Evolutionary conservation across 2,888 invertebrate species (phyloP).

Genomic region (Hirtodrosophila confusa): DNA sequence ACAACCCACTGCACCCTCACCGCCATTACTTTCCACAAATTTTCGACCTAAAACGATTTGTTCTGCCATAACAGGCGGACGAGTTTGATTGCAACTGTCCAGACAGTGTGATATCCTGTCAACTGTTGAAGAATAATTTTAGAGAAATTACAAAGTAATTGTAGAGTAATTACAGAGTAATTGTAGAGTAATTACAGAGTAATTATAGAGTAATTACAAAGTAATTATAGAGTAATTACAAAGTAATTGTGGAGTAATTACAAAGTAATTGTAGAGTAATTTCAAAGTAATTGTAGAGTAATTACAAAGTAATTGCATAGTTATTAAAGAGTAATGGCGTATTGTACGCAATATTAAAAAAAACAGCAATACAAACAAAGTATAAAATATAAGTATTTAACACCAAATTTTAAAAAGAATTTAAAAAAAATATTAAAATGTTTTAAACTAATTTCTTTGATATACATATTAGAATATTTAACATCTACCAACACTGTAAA

Average conservation of each 20-base stretch:
- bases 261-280: too few relatives aligned
- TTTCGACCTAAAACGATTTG: conserved; percentile 31
- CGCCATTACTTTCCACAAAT: conserved; percentile 19
- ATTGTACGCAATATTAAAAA: too few relatives aligned
- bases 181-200: not conserved
- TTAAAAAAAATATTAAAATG: too few relatives aligned
- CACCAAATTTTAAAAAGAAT: not conserved
- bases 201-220: not conserved
- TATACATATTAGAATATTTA: too few relatives aligned
- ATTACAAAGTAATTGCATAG: not conserved
- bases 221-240: not conserved
- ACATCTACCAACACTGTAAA: too few relatives aligned
- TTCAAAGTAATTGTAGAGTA: not conserved
- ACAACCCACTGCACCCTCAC: too few relatives aligned
- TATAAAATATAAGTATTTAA: too few relatives aligned
- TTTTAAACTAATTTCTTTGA: too few relatives aligned
- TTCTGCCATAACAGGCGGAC: not conserved
- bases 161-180: not conserved
- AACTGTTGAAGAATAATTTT: not conserved
- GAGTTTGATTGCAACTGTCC: not conserved
- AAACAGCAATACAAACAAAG: not conserved
- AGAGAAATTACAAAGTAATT: not conserved
- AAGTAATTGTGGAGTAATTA: not conserved
- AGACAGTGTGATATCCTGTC: conserved; percentile 19
- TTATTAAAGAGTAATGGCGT: too few relatives aligned